Conservation (phyloP, 2,113 vertebrate species). For the Trematocara unimaculatum region DNA sequence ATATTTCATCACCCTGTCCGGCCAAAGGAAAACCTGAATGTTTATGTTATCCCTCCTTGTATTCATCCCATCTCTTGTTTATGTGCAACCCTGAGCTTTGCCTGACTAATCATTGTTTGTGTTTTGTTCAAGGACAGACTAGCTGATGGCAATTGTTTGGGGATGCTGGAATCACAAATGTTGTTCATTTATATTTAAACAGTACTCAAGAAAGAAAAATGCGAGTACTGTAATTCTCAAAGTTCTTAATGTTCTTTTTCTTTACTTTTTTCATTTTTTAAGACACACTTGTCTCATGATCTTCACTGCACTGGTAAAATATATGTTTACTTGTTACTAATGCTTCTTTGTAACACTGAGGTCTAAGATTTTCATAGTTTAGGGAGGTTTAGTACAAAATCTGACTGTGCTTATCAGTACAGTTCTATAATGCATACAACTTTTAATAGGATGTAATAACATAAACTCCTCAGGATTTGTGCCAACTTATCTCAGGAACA, state of each 20-base stretch:
- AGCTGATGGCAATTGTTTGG: neutral
- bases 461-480: constrained; percentile 19
- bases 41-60: neutral
- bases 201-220: neutral
- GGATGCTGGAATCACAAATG: neutral
- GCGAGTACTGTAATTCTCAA: neutral
- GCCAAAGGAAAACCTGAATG: constrained; percentile 42
- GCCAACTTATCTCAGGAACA: constrained; percentile 23
- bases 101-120: constrained; percentile 47
- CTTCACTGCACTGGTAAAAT: neutral
- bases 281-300: neutral
- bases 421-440: neutral
- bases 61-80: neutral
- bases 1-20: constrained; percentile 47
- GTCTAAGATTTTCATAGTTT: neutral
- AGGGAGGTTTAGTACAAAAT: neutral
- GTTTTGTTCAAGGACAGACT: constrained; percentile 6
- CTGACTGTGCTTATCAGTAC: neutral
- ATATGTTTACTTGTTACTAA: neutral
- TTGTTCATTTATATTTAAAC: neutral
- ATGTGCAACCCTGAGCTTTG: neutral
- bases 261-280: neutral
- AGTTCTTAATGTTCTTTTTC: neutral
- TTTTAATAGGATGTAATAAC: neutral
- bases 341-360: neutral